Percentiles rank a stretch among this genome's conserved stretches.
phyloP scores from a whole-genome alignment of 1,140 invertebrate genomes.

The Whitmania pigra region DNA sequence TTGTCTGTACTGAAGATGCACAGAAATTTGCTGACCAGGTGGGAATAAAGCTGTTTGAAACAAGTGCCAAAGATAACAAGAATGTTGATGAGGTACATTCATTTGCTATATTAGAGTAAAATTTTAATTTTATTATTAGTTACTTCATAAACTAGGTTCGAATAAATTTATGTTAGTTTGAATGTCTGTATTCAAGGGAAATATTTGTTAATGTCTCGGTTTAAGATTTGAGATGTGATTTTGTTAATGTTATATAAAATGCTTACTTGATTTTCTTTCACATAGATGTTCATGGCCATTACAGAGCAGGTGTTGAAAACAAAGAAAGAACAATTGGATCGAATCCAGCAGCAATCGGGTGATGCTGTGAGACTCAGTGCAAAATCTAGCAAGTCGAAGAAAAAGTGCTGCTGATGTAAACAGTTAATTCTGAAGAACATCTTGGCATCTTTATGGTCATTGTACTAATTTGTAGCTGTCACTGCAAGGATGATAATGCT shows the following conservation, averaged over 20 bases:
- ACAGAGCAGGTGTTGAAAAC: constrained; percentile 20
- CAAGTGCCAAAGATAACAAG: constrained; percentile 92
- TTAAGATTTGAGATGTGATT: too few species aligned
- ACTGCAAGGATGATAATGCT: too few species aligned
- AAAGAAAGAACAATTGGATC: constrained; percentile 24
- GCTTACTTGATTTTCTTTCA: too few species aligned
- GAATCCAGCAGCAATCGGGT: constrained; percentile 20
- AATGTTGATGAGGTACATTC: constrained; percentile 93
- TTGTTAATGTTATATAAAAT: too few species aligned
- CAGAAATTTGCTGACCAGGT: constrained; percentile 93
- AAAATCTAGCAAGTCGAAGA: constrained; percentile 17
- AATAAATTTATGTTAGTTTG: too few species aligned
- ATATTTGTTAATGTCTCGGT: too few species aligned
- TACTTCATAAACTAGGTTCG: background rate
- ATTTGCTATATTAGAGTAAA: constrained; percentile 64
- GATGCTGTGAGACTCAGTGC: constrained; percentile 20
- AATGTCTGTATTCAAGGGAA: too few species aligned
- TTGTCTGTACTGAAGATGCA: constrained; percentile 90
- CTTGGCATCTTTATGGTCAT: too few species aligned
- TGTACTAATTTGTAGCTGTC: too few species aligned
- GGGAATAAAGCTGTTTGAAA: constrained; percentile 94
- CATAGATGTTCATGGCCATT: constrained; percentile 25
- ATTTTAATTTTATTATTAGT: too few species aligned
- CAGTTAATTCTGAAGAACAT: too few species aligned
- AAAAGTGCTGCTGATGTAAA: constrained; percentile 23